Base-by-base conservation (phyloP, 2,797 vertebrate species). In the Lacerta agilis region DNA sequence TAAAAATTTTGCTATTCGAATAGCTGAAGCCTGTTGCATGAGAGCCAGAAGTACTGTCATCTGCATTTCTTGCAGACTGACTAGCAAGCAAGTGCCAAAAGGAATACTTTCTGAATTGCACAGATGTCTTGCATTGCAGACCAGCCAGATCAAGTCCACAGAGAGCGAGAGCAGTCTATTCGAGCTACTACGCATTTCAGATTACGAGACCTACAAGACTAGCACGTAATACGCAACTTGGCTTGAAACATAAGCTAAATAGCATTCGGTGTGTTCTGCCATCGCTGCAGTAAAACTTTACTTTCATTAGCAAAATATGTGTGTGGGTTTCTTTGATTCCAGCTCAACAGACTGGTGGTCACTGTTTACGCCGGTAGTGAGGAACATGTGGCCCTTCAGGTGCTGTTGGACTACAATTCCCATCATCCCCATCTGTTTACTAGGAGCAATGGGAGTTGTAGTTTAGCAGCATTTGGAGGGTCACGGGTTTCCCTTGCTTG, bases 81-180 rank as follows among this genome's bases (percentile, higher is more conserved):
- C 58, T 23, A 18, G 17, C 36, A 61, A 20, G 20, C 2, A 79
- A 80, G 58, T 76, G 71, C 36, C 61, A 75, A 45, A 81, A 85
- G n/a, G 27, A 61, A 67, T 3, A 11, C 23, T 36, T 82, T 69
- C n/a, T 83, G 58, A 76, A 78, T 78, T 83, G 80, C 33, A 67
- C 80, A 82, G 80, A 83, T 87, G 86, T 87, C 33, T 61, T 45
- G 45, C 17, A 41, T 6, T 81, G 25, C 71, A 43, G 13, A 55
- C 13, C 49, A 82, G 58, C 88, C 88, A 86, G 41, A 27, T 61
- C n/a, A 6, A 80, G 8, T 67, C n/a, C 45, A 61, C 58, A n/a
- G 78, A 85, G 83, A 76, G 58, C 58, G 1, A 61, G 43, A 89
- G 27, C 29, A 49, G 18, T 85, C 23, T n/a, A 23, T 86, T 89